Base-by-base conservation (phyloP, 2,888 invertebrate species). In the Hypselothyrea guttata region DNA sequence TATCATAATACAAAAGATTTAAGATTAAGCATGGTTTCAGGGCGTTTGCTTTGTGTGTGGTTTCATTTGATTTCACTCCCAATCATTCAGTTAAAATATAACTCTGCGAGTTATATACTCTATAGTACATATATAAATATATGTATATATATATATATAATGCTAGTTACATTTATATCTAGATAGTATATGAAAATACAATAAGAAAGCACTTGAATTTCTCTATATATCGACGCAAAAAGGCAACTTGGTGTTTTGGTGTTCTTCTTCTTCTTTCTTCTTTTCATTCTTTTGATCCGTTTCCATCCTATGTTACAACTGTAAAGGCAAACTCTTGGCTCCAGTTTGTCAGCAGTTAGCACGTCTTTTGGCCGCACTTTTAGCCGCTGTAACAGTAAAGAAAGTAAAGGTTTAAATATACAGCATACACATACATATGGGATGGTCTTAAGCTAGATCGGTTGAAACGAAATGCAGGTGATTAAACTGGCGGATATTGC, bases 151-250 rank as follows among this genome's bases (percentile, higher is more conserved):
- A 40, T 46, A 63, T 48, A 61, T 48, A 18, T 59, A 59, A 64
- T 59, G 64, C 64, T 65, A 46, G 22, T 4, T 22, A 22, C 22
- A 22, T 22, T 4, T 22, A 22, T 22, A 5, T 22, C 2, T 22
- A 22, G 2, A 22, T 22, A 22, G 22, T 22, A 22, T 22, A 63
- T 30, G 9, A 34, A 59, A 60, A 49, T 75, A 83, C 64, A 66
- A 71, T 46, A 63, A 65, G 76, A 87, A 86, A 87, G 86, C 87
- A 86, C 84, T 86, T 84, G 75, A 77, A 75, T 74, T 84, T 83
- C 68, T 68, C 71, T 62, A 2, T 62, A 2, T 9, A 30, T 7
- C 2, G n/a, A 9, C n/a, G 7, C 3, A 75, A 67, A 74, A 86
- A 87, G 87, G 87, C 87, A 86, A 84, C 82, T 54, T 82, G 84